Percentiles rank a stretch among this genome's conserved stretches.
These are phyloP conservation scores for Zoanthus gigantus DNA, from an alignment of 92 coral and sea anemone genomes.

Conservation along the genomic window DNA sequence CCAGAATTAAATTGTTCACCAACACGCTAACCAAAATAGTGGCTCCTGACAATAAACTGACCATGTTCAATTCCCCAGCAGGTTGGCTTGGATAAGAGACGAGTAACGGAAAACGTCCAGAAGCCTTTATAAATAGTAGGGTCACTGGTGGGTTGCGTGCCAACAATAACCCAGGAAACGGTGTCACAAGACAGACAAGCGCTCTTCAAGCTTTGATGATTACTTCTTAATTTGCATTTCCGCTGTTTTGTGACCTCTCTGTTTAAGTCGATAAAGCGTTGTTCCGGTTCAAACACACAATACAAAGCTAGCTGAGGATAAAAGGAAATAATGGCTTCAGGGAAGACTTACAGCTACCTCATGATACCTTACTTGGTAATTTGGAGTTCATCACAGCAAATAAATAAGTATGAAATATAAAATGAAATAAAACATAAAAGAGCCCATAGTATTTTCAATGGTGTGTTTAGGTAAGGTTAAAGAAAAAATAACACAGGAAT, in stretches of 20 bases:
- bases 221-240: conserved; percentile 40
- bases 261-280: conserved; percentile 18
- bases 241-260: conserved; percentile 34
- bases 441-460: neutral
- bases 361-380: neutral
- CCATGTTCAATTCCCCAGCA: neutral
- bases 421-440: neutral
- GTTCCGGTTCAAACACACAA: conserved; percentile 30
- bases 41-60: neutral
- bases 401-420: too few species aligned
- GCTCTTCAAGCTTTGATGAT: conserved; percentile 32
- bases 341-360: neutral
- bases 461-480: neutral
- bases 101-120: neutral
- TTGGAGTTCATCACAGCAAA: neutral
- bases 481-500: neutral
- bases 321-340: neutral
- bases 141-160: conserved; percentile 21
- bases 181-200: conserved; percentile 28
- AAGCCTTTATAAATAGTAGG: conserved; percentile 13
- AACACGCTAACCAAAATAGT: neutral
- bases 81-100: neutral
- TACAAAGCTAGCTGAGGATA: neutral
- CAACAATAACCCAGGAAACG: conserved; percentile 16
- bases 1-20: neutral